Base-by-base conservation (phyloP, 2,888 invertebrate species). In the Carabus problematicus region DNA sequence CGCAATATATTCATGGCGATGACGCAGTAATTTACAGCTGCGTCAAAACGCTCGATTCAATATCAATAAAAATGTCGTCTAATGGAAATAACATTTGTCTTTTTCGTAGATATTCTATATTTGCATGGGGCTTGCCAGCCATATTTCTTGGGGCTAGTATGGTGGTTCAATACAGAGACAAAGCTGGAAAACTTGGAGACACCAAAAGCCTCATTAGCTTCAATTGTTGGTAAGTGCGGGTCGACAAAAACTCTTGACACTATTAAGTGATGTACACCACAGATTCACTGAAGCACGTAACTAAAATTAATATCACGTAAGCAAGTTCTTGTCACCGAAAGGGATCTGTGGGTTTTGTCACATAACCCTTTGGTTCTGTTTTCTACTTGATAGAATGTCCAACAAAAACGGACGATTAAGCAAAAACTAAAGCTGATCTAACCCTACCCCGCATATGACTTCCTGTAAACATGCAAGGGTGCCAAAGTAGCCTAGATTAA, bases 41-140 rank as follows among this genome's bases (percentile, higher is more conserved):
- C 29, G 6, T 29, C 29, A 29, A 2, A 29, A 29, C 29, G n/a
- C n/a, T n/a, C n/a, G n/a, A n/a, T n/a, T n/a, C n/a, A n/a, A n/a
- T 29, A 29, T 2, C 29, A 6, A 29, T 29, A 29, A 2, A 29
- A 29, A 29, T 29, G 6, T 29, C 29, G 29, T 29, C 29, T 29
- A 29, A 29, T 29, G 29, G 29, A 29, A 29, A 29, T 29, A 52
- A 59, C 47, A 16, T 41, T 18, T 47, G 58, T 16, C 29, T 58
- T 40, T 83, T 80, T 79, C 80, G 79, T 75, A 85, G 85, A 75
- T 87, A 86, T 79, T 87, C 88, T 47, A 73, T 88, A 40, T 86
- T 89, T 74, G 88, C 87, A 12, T 90, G 89, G 89, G 89, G 89
- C 42, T 76, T 85, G 12, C 90, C 90, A 0, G 81, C 85, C 4